Evolutionary conservation across 2,113 vertebrate species (phyloP).

Genomic region (Cacatua alba): DNA sequence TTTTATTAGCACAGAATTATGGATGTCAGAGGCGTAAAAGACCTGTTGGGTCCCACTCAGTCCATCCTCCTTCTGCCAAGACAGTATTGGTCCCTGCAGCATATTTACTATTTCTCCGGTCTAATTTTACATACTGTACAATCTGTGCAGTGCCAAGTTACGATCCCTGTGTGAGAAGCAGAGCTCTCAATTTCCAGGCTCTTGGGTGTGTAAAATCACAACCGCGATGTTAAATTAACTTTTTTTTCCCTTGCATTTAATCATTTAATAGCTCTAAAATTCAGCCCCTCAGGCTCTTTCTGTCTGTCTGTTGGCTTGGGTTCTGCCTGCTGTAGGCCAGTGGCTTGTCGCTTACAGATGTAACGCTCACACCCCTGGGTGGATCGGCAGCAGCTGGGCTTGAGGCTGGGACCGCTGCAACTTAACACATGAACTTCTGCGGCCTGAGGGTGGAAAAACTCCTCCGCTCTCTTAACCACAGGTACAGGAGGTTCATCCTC

Average conservation of each 20-base stretch:
- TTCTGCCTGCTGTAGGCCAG: constrained; percentile 62
- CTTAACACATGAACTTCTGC: neutral
- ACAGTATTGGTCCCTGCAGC: constrained; percentile 66
- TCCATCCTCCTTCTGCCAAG: constrained; percentile 69
- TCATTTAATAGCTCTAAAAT: constrained; percentile 73
- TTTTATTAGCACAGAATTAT: constrained; percentile 58
- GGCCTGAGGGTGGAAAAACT: neutral
- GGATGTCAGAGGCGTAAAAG: constrained; percentile 64
- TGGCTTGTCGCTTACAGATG: constrained; percentile 52
- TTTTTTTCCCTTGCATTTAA: constrained; percentile 54
- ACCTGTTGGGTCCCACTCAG: constrained; percentile 69
- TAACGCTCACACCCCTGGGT: constrained; percentile 20
- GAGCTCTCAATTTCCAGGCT: constrained; percentile 64
- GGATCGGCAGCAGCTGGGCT: constrained; percentile 47
- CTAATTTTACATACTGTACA: constrained; percentile 69
- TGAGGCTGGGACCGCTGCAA: neutral
- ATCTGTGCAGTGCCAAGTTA: constrained; percentile 66
- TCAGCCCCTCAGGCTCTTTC: constrained; percentile 64
- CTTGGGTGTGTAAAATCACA: constrained; percentile 72
- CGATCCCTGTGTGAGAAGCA: constrained; percentile 51
- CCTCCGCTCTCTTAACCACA: neutral
- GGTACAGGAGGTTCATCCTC: neutral
- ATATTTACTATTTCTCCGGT: constrained; percentile 56
- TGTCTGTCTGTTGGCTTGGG: constrained; percentile 56
- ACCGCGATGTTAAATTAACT: constrained; percentile 61